phyloP scores from a whole-genome alignment of 2,888 invertebrate species.

The Liopterus haemorrhoidalis region DNA sequence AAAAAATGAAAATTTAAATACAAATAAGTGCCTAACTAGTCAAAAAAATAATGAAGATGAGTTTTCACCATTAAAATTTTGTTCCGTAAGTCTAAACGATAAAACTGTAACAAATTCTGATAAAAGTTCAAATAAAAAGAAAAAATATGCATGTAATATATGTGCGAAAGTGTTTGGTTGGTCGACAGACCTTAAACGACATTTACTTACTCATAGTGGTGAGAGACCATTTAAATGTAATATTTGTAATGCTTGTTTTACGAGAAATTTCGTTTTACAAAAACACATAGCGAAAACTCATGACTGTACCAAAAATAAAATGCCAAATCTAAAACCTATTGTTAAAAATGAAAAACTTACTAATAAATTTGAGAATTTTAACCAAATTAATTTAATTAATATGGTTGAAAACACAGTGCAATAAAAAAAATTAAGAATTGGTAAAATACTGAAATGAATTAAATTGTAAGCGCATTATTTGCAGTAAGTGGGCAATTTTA shows the following conservation, averaged over 20 bases:
- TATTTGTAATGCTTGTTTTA: conserved; percentile 42
- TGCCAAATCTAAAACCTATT: conserved; percentile 36
- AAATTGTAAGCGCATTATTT: too few species aligned
- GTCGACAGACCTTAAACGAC: conserved; percentile 46
- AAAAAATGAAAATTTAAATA: conserved; percentile 2
- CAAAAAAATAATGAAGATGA: conserved; percentile 28
- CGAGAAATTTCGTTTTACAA: conserved; percentile 44
- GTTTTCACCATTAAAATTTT: conserved; percentile 38
- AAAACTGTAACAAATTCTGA: conserved; percentile 18
- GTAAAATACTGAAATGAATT: too few species aligned
- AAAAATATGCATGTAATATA: conserved; percentile 41
- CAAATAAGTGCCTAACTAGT: background rate
- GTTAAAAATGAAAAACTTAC: conserved; percentile 27
- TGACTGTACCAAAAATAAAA: conserved; percentile 28
- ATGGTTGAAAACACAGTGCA: conserved; percentile 30
- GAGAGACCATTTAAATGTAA: conserved; percentile 44
- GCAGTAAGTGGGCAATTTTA: too few species aligned
- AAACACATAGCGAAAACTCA: conserved; percentile 43
- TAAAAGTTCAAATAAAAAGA: conserved; percentile 26
- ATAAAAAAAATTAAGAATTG: conserved; percentile 33
- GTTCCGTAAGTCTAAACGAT: conserved; percentile 39
- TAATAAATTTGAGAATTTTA: too few species aligned
- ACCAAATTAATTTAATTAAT: too few species aligned
- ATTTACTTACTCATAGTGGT: conserved; percentile 44
- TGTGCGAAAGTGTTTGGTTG: conserved; percentile 44